phyloP scores from a whole-genome alignment of 2,113 vertebrate genomes.

The Blennius ocellaris region DNA sequence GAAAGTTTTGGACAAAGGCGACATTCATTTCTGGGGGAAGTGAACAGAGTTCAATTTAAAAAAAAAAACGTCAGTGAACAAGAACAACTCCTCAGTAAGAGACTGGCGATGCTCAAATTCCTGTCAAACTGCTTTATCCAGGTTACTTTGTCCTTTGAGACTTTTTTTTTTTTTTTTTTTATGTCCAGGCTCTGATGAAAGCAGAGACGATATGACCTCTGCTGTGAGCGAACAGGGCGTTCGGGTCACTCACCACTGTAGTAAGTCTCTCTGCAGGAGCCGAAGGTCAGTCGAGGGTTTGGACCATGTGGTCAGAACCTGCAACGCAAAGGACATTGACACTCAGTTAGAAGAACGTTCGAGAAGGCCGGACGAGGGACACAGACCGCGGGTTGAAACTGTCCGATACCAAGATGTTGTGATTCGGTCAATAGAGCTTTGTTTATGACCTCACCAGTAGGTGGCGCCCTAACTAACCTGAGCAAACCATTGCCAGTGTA shows the following conservation, averaged over 20 bases:
- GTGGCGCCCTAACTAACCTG: no score
- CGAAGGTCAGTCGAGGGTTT: constrained; percentile 51
- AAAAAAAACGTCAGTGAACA: no score
- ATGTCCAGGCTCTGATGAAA: neutral
- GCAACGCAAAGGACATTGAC: constrained; percentile 22
- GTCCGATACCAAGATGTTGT: no score
- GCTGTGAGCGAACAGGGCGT: neutral
- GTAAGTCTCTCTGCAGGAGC: constrained; percentile 65
- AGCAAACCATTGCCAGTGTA: no score
- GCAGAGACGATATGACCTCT: neutral
- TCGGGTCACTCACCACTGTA: constrained; percentile 70
- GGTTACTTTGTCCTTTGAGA: neutral
- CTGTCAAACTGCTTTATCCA: neutral
- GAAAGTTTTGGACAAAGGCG: neutral
- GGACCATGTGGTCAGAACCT: constrained; percentile 65
- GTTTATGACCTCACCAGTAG: no score
- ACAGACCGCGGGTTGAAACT: no score
- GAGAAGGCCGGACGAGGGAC: no score
- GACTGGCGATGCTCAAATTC: neutral
- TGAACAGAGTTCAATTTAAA: no score
- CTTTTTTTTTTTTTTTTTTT: neutral
- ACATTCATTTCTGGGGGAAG: neutral
- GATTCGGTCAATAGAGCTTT: no score
- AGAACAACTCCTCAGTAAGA: constrained; percentile 1
- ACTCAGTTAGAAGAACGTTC: neutral